Base-by-base conservation (phyloP, 2,888 invertebrate species). In the Mamestra brassicae region DNA sequence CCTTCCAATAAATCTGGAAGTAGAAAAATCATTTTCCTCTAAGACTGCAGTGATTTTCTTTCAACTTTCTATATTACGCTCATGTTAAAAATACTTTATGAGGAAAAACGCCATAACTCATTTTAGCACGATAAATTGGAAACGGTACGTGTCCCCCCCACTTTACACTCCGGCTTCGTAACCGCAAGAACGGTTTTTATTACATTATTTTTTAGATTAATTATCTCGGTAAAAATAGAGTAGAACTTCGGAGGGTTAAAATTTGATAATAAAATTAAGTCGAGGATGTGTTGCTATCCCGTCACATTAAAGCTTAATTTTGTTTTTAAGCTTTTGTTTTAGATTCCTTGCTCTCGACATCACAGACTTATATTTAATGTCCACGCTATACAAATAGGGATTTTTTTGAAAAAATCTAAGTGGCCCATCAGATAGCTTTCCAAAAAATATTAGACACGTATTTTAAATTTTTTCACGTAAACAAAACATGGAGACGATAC, bases 51-150 rank as follows among this genome's bases (percentile, higher is more conserved):
- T 68, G 36, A 65, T 58, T 69, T 71, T 62, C 36, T 62, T 71
- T 55, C 17, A 68, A 79, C 45, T 79, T 81, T 62, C 70, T 57
- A 65, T 65, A 68, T 68, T 45, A 62, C 54, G 15, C 11, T 47
- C 57, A 68, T 62, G 70, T 68, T 78, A 74, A 45, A 61, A 73
- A 65, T 70, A 64, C 36, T 83, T 38, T 68, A 79, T 68, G 54
- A 71, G 71, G 74, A 71, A 70, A 71, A 67, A 55, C 15, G 60
- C 17, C n/a, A 74, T 71, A 66, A 79, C 61, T 83, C 68, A 81
- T 79, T 79, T 81, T 68, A n/a, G n/a, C 61, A 60, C 45, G 67
- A 74, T 74, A 71, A 65, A 81, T 81, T 71, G 54, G 45, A 70
- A 83, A 50, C 36, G 61, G 73, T 57, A 69, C 70, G 63, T 70